Evolutionary conservation across 2,113 vertebrate species (phyloP).

Genomic region (Pica pica): DNA sequence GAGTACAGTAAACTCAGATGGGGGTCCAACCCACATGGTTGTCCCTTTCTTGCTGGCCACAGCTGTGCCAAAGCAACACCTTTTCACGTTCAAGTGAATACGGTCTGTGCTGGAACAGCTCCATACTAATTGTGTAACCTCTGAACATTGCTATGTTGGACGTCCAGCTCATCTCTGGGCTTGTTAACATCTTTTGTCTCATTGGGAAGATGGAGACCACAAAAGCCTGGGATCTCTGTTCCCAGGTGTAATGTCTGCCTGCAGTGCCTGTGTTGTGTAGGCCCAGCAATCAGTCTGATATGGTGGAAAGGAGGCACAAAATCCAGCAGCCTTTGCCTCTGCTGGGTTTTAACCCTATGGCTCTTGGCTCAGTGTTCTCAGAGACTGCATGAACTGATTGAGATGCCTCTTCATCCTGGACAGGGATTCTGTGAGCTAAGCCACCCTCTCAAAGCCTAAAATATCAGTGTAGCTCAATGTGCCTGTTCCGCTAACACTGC

Average conservation of each 20-base stretch:
- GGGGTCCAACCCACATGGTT: background rate
- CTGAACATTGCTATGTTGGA: background rate
- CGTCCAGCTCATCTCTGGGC: background rate
- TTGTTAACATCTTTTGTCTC: background rate
- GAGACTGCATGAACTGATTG: rapidly evolving
- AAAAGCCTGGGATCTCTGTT: background rate
- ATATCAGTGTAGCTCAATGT: rapidly evolving
- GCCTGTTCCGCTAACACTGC: rapidly evolving
- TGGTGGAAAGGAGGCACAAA: background rate
- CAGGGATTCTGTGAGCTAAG: rapidly evolving
- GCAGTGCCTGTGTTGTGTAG: background rate
- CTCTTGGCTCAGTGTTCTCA: background rate
- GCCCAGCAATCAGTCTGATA: background rate
- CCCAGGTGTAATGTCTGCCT: background rate
- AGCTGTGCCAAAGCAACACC: background rate
- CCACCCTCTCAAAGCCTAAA: background rate
- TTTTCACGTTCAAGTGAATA: background rate
- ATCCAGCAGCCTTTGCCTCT: background rate
- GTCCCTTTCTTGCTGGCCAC: background rate
- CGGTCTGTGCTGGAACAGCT: background rate
- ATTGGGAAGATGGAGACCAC: background rate
- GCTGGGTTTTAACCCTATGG: background rate
- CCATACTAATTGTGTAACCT: background rate
- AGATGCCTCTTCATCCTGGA: background rate
- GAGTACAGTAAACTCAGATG: background rate